Conservation (phyloP, 2,888 invertebrate genomes). For the Perizoma affinitatum region DNA sequence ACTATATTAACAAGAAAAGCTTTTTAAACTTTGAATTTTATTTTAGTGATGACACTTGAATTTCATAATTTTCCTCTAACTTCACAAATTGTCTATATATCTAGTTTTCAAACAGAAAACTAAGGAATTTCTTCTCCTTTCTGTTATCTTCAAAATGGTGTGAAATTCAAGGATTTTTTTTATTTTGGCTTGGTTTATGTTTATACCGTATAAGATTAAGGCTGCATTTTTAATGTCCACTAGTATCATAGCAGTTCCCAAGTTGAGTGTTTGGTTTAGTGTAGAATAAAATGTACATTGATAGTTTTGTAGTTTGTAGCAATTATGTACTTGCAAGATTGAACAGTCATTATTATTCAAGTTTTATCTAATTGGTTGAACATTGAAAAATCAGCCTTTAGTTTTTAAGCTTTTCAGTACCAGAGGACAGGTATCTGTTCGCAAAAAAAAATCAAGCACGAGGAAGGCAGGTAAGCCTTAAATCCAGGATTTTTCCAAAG, state of each 20-base stretch:
- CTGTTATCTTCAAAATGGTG: background rate
- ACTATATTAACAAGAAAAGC: slow-evolving; percentile 19
- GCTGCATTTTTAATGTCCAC: slow-evolving; percentile 2
- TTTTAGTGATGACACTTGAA: slow-evolving; percentile 15
- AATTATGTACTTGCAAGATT: too few species aligned
- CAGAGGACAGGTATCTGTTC: slow-evolving; percentile 25
- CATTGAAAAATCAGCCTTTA: slow-evolving; percentile 11
- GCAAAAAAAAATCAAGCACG: background rate
- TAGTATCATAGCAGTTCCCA: background rate
- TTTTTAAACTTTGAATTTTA: slow-evolving; percentile 17
- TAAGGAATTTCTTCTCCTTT: background rate
- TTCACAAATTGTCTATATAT: background rate
- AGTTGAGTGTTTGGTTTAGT: too few species aligned
- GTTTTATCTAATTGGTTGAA: background rate
- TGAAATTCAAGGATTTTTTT: background rate
- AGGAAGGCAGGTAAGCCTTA: slow-evolving; percentile 14
- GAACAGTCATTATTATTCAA: too few species aligned
- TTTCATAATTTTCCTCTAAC: slow-evolving; percentile 4
- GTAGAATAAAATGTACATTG: too few species aligned
- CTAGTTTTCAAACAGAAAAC: background rate
- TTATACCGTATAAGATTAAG: background rate
- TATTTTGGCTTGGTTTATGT: background rate
- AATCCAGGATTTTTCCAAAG: slow-evolving; percentile 25
- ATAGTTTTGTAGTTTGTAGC: too few species aligned
- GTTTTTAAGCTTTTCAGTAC: slow-evolving; percentile 3